A percentile compares a stretch with the other conserved stretches of the same genome.
Evolutionary conservation across 64 coral and sea anemone genomes (phyloP).

Genomic region (Montipora cactus): DNA sequence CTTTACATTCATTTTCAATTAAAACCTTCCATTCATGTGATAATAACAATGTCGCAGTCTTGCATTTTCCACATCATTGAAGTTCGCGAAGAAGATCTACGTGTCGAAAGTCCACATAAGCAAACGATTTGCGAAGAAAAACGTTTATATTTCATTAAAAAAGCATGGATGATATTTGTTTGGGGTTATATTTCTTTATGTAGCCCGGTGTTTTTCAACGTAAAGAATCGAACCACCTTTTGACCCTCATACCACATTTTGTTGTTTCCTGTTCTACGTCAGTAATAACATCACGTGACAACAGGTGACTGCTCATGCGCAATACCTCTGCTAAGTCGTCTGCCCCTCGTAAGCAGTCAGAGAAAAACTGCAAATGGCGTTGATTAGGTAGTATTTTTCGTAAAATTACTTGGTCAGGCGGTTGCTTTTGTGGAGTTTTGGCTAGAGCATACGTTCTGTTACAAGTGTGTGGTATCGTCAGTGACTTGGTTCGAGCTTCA

Average conservation of each 20-base stretch:
- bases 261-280: slow-evolving; percentile 74
- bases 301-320: slow-evolving; percentile 64
- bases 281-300: slow-evolving; percentile 68
- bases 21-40: slow-evolving; percentile 26
- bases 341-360: slow-evolving; percentile 39
- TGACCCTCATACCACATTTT: slow-evolving; percentile 32
- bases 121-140: not conserved
- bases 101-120: not conserved
- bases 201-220: slow-evolving; percentile 9
- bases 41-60: slow-evolving; percentile 21
- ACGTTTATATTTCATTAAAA: not conserved
- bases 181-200: slow-evolving; percentile 5
- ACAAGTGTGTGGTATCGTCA: slow-evolving; percentile 1
- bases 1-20: slow-evolving; percentile 43
- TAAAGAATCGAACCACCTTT: slow-evolving; percentile 49
- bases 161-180: slow-evolving; percentile 16
- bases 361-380: slow-evolving; percentile 44
- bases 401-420: slow-evolving; percentile 24
- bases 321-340: not conserved
- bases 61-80: slow-evolving; percentile 22
- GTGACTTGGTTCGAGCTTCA: not conserved
- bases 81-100: not conserved
- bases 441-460: slow-evolving; percentile 21
- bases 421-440: slow-evolving; percentile 15
- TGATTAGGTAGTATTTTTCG: slow-evolving; percentile 31